phyloP scores from a whole-genome alignment of 2,797 vertebrate genomes.

The Diplodus puntazzo region DNA sequence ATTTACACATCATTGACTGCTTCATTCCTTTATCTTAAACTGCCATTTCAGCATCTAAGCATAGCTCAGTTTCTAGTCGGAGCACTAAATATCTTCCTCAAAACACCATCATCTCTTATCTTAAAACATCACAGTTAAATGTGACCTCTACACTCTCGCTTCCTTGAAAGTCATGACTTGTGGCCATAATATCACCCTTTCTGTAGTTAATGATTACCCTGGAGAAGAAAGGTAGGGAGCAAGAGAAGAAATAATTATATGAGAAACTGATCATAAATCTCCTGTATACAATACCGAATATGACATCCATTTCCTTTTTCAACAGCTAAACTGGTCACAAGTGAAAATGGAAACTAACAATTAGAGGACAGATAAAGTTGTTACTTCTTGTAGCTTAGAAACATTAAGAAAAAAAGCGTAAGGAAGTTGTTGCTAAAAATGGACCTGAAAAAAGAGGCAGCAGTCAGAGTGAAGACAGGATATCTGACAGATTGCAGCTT shows the following conservation, averaged over 20 bases:
- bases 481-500: slow-evolving; percentile 69
- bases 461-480: slow-evolving; percentile 31
- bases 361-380: slow-evolving; percentile 8
- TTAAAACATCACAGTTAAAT: neutral
- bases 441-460: slow-evolving; percentile 38
- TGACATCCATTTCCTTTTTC: slow-evolving; percentile 53
- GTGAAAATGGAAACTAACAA: slow-evolving; percentile 18
- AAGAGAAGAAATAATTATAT: neutral
- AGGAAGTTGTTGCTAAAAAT: slow-evolving; percentile 63
- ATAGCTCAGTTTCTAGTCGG: neutral
- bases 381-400: slow-evolving; percentile 39
- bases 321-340: slow-evolving; percentile 3
- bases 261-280: neutral
- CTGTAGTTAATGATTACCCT: slow-evolving; percentile 1
- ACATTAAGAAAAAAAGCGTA: slow-evolving; percentile 37
- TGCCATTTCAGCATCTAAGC: neutral
- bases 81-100: neutral
- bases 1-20: neutral
- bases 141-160: neutral
- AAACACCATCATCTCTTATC: neutral
- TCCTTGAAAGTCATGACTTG: neutral
- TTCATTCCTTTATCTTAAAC: neutral
- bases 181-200: neutral
- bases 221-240: neutral
- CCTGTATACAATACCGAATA: slow-evolving; percentile 15